These are phyloP conservation scores for Drosophila repleta DNA, from an alignment of 1,140 invertebrate genomes.

Conservation along the genomic window DNA sequence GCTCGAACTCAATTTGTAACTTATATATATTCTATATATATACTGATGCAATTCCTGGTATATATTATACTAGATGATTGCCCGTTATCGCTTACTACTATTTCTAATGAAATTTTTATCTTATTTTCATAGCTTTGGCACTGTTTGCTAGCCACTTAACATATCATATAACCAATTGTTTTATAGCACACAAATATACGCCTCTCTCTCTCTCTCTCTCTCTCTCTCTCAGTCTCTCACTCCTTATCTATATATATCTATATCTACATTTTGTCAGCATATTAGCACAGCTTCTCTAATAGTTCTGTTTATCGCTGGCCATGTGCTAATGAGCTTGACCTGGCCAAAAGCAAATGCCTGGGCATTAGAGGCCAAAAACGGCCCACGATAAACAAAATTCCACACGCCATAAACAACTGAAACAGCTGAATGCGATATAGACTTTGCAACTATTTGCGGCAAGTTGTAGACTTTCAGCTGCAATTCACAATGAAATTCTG, in stretches of 20 bases:
- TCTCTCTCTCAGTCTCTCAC: not conserved
- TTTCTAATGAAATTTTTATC: no score
- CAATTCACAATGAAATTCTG: conserved; percentile 23
- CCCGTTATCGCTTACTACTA: no score
- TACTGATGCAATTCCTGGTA: no score
- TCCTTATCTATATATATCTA: not conserved
- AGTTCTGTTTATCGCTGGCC: not conserved
- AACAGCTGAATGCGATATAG: conserved; percentile 5
- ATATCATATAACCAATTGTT: not conserved
- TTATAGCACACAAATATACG: not conserved
- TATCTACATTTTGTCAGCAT: not conserved
- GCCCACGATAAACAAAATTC: no score
- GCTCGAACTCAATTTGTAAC: no score
- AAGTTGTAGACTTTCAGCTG: not conserved
- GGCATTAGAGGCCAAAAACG: not conserved
- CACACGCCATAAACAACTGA: not conserved
- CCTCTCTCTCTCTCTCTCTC: not conserved
- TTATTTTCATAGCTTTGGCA: not conserved
- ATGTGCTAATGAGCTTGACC: conserved; percentile 12
- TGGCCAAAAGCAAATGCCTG: not conserved
- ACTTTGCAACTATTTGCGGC: not conserved
- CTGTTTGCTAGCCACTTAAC: not conserved
- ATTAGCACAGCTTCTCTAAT: conserved; percentile 2
- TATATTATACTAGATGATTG: no score
- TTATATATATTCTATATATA: no score